Percentiles rank a stretch among this genome's conserved stretches.
These are phyloP conservation scores for Bombus huntii DNA, from an alignment of 1,140 invertebrate species.

Conservation along the genomic window DNA sequence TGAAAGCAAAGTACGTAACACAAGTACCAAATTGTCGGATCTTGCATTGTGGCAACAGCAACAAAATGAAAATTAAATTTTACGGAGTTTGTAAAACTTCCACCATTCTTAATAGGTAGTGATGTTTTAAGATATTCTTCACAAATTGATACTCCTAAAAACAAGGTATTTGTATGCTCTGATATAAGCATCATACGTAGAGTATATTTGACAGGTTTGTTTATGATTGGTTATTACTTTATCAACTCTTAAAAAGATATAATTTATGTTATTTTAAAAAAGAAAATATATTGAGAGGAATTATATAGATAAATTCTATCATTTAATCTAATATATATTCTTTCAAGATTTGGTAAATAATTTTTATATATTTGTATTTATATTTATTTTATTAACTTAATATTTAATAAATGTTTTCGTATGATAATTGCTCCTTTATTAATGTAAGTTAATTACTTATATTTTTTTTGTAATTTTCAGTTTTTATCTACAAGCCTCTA, in stretches of 20 bases:
- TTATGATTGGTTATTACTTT: neutral
- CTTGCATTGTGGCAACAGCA: constrained; percentile 64
- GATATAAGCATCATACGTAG: neutral
- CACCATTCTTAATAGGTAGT: constrained; percentile 34
- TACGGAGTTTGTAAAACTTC: constrained; percentile 63
- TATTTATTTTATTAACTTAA: neutral
- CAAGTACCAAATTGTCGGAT: constrained; percentile 62
- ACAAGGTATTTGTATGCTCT: constrained; percentile 50
- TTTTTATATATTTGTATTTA: constrained; percentile 3
- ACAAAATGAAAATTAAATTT: constrained; percentile 65
- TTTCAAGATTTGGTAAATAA: neutral
- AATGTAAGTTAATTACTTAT: neutral
- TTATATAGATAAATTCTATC: too few relatives aligned
- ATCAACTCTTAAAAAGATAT: neutral
- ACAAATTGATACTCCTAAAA: constrained; percentile 8
- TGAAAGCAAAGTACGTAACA: constrained; percentile 67
- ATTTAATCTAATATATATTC: neutral
- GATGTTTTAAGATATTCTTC: constrained; percentile 54
- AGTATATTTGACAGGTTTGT: neutral
- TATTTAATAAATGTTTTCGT: neutral
- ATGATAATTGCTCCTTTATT: neutral
- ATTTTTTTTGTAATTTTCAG: constrained; percentile 16
- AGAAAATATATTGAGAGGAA: neutral
- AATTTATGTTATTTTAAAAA: neutral
- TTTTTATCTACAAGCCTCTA: constrained; percentile 13